Evolutionary conservation across 1,140 invertebrate genomes (phyloP).

Genomic region (Octopus sinensis): DNA sequence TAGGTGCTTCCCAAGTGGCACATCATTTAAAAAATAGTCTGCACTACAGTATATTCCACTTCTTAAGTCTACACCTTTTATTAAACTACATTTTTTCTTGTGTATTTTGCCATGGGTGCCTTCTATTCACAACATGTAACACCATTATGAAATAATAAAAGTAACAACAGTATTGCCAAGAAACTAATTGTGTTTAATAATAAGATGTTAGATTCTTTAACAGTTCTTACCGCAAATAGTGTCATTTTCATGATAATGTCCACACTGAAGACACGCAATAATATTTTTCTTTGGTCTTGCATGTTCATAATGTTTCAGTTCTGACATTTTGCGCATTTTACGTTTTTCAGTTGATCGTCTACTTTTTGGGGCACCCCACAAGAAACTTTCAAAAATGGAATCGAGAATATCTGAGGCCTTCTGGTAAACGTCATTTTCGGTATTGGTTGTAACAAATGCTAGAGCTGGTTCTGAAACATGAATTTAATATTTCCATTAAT

Average conservation of each 20-base stretch:
- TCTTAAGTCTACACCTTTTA: too few relatives aligned
- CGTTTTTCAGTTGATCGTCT: conserved; percentile 73
- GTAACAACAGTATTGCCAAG: neutral
- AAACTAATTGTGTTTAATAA: neutral
- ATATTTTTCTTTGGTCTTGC: conserved; percentile 70
- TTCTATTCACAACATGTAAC: too few relatives aligned
- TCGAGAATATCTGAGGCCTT: conserved; percentile 24
- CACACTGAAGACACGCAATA: conserved; percentile 73
- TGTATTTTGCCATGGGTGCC: too few relatives aligned
- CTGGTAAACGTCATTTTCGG: conserved; percentile 16
- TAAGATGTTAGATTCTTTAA: neutral
- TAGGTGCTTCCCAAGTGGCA: too few relatives aligned
- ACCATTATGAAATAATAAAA: too few relatives aligned
- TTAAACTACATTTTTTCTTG: too few relatives aligned
- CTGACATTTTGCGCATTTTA: conserved; percentile 69
- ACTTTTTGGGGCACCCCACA: conserved; percentile 78
- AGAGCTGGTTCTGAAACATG: neutral
- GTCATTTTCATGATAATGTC: conserved; percentile 73
- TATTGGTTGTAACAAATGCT: neutral
- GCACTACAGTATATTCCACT: too few relatives aligned
- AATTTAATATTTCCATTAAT: too few relatives aligned
- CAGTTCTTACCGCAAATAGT: conserved; percentile 71
- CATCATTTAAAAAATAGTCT: too few relatives aligned
- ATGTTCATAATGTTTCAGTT: conserved; percentile 67
- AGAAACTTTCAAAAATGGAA: conserved; percentile 60